A percentile compares a stretch with the other conserved stretches of the same genome.
Conservation (phyloP, 2,113 vertebrate species). For the Tragelaphus imberbis region DNA sequence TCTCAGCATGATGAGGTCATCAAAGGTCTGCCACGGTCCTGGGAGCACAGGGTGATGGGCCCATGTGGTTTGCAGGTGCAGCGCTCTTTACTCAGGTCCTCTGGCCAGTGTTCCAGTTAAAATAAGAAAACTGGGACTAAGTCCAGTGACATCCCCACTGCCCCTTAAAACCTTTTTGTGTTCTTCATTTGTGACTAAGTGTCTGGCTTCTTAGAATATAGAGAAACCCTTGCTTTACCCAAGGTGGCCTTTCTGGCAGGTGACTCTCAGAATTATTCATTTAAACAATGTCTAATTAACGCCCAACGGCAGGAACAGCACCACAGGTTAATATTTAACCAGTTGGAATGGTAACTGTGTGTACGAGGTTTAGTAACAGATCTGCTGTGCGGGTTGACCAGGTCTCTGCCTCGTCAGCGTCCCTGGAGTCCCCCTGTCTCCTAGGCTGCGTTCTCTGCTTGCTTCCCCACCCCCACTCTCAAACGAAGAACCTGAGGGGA, state of each 20-base stretch:
- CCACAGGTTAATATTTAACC: slow-evolving; percentile 44
- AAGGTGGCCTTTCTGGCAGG: slow-evolving; percentile 17
- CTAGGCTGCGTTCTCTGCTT: background rate
- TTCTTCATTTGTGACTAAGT: background rate
- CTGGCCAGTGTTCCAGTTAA: background rate
- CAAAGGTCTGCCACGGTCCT: background rate
- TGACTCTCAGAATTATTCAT: slow-evolving; percentile 28
- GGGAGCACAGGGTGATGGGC: background rate
- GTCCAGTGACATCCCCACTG: background rate
- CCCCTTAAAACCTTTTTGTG: background rate
- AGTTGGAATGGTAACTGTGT: background rate
- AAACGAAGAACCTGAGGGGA: background rate
- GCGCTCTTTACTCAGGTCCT: background rate
- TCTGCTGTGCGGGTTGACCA: background rate
- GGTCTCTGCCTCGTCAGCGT: background rate
- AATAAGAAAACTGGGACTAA: background rate
- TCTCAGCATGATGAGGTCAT: background rate
- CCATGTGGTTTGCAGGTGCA: background rate
- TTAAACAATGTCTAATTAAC: slow-evolving; percentile 50
- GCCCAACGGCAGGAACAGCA: background rate
- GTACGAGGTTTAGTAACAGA: background rate
- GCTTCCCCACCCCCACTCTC: background rate
- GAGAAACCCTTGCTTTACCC: background rate
- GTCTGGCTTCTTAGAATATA: slow-evolving; percentile 6
- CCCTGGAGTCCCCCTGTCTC: background rate